Conservation (phyloP, 2,113 vertebrate species). For the Oreochromis tanganicae region DNA sequence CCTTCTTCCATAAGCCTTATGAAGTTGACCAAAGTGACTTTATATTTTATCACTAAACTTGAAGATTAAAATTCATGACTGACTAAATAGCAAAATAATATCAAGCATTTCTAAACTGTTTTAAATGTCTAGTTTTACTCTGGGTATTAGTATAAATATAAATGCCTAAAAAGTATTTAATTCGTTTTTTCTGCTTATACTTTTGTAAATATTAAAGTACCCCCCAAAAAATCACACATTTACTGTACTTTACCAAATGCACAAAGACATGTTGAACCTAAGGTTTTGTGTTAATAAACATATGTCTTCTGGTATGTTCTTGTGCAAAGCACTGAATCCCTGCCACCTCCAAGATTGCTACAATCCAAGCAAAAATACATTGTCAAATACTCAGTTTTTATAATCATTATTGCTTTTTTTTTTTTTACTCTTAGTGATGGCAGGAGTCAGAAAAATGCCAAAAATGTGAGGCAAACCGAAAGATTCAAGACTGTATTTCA, state of each 20-base stretch:
- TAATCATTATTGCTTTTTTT: neutral
- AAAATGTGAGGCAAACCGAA: constrained; percentile 6
- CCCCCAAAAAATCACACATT: accelerated
- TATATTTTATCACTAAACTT: neutral
- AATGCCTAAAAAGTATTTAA: neutral
- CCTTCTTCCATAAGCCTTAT: neutral
- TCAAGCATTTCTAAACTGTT: neutral
- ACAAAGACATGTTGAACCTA: too few relatives aligned
- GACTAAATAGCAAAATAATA: neutral
- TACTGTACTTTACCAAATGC: neutral
- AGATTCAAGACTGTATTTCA: constrained; percentile 6
- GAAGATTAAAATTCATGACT: neutral
- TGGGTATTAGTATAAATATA: neutral
- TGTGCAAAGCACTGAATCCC: neutral
- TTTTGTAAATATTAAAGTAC: neutral
- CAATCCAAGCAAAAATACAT: neutral
- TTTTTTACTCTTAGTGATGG: neutral
- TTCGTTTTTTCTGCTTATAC: neutral
- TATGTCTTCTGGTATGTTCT: neutral
- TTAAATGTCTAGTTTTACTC: neutral
- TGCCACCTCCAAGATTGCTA: neutral
- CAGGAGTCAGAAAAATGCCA: neutral
- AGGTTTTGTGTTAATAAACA: neutral
- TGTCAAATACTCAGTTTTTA: neutral
- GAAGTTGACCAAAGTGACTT: neutral